These are phyloP conservation scores for Cataglyphis livida DNA, from an alignment of 2,888 invertebrate species.

Conservation along the genomic window DNA sequence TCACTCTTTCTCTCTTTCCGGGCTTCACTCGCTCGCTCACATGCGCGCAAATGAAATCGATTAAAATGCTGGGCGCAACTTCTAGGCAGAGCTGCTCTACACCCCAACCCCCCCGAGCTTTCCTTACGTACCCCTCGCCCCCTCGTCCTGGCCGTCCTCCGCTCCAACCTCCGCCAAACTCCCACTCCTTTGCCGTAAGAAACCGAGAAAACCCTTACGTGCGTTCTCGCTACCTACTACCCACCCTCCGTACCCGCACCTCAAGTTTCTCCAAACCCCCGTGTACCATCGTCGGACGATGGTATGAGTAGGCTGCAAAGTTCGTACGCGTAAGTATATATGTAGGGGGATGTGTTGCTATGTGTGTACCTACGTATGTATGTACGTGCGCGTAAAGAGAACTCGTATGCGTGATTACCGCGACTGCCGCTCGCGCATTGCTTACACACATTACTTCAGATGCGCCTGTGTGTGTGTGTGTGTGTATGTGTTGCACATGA, in stretches of 20 bases:
- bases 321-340: constrained; percentile 51
- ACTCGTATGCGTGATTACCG: constrained; percentile 50
- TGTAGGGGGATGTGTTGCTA: constrained; percentile 3
- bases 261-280: constrained; percentile 43
- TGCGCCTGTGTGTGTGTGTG: not conserved
- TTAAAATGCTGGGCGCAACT: constrained; percentile 89
- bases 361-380: constrained; percentile 15
- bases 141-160: constrained; percentile 59
- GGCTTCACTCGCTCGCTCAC: constrained; percentile 86
- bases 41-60: constrained; percentile 90
- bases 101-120: constrained; percentile 56
- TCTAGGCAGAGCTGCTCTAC: constrained; percentile 86
- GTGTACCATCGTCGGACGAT: constrained; percentile 47
- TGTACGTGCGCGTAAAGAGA: constrained; percentile 37
- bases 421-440: constrained; percentile 32
- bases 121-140: constrained; percentile 51
- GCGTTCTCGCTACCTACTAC: constrained; percentile 74
- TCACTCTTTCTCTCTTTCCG: constrained; percentile 54
- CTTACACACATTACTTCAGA: constrained; percentile 28
- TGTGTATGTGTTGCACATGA: not conserved
- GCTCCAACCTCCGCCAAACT: constrained; percentile 72
- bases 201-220: constrained; percentile 85
- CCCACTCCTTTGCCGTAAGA: constrained; percentile 80
- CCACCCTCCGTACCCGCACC: constrained; percentile 39
- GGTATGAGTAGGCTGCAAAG: constrained; percentile 56